These are phyloP conservation scores for Actinernus sp. DNA, from an alignment of 92 coral and sea anemone species.

Conservation along the genomic window DNA sequence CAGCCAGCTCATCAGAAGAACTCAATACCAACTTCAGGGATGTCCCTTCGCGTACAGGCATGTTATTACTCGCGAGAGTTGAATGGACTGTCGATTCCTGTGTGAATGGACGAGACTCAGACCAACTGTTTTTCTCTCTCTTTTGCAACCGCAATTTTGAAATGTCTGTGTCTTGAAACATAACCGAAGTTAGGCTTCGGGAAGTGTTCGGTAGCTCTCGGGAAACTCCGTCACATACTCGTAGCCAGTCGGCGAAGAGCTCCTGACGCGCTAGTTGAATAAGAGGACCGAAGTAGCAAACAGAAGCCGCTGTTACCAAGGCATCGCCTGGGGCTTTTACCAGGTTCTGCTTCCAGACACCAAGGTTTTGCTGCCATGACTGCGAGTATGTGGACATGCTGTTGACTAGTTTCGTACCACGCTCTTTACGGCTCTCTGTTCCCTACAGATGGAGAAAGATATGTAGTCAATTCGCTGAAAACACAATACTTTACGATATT, in stretches of 20 bases:
- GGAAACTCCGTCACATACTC: constrained; percentile 79
- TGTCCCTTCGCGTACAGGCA: constrained; percentile 74
- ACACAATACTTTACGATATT: no score
- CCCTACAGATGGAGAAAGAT: constrained; percentile 33
- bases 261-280: constrained; percentile 76
- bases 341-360: constrained; percentile 67
- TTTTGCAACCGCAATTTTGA: background rate
- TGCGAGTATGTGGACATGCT: constrained; percentile 70
- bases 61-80: constrained; percentile 30
- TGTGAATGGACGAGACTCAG: constrained; percentile 27
- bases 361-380: constrained; percentile 75
- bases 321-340: constrained; percentile 94
- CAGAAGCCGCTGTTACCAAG: constrained; percentile 86
- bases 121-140: background rate
- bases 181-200: constrained; percentile 55
- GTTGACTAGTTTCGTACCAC: constrained; percentile 61
- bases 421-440: constrained; percentile 72
- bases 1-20: constrained; percentile 74
- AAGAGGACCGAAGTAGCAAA: constrained; percentile 94
- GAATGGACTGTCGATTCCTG: constrained; percentile 31
- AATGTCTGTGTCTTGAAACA: constrained; percentile 43
- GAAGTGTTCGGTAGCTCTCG: constrained; percentile 30
- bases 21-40: constrained; percentile 72
- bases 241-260: constrained; percentile 88
- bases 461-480: no score